Base-by-base conservation (phyloP, 1,140 invertebrate species). In the Drosophila melanogaster region DNA sequence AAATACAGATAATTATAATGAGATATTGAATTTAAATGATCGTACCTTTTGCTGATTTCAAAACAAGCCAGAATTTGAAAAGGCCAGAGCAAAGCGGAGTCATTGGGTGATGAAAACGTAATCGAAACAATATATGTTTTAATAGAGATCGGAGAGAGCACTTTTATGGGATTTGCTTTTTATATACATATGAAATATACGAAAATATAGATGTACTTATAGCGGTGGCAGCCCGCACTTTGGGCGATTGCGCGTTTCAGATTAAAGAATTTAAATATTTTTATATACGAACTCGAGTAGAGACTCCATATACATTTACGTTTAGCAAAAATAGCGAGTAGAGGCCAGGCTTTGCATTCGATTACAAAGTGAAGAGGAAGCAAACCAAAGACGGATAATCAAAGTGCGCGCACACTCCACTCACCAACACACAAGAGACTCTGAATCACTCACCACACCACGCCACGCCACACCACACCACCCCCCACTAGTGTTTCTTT, bases 151-250 rank as follows among this genome's bases (percentile, higher is more conserved):
- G 35, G 47, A 64, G 47, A 30, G 51, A 70, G 71, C 83, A 87
- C 83, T 89, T 87, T 84, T 77, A 73, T 66, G 76, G 84, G 59
- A 87, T 87, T 89, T 79, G 84, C 84, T 89, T 86, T 86, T 87
- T 79, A 81, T 78, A 83, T 70, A 61, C 51, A 83, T 70, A 61
- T 43, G 51, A 61, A 37, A 71, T 47, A 70, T 30, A 37, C 41
- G 17, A 51, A 44, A 44, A 60, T 15, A 30, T 50, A 24, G 22
- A 61, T 46, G 46, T 54, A 57, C 43, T 49, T 66, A 50, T 17
- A 41, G 43, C 44, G 46, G 50, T 43, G 38, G 22, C 35, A 56
- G 41, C 19, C 67, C 70, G 79, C 61, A 65, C 47, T 49, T 17
- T 19, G 15, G 26, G 49, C 15, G 49, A 17, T 35, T 51, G 30